Conservation (phyloP, 2,888 invertebrate genomes). For the Apocheima hispidaria region DNA sequence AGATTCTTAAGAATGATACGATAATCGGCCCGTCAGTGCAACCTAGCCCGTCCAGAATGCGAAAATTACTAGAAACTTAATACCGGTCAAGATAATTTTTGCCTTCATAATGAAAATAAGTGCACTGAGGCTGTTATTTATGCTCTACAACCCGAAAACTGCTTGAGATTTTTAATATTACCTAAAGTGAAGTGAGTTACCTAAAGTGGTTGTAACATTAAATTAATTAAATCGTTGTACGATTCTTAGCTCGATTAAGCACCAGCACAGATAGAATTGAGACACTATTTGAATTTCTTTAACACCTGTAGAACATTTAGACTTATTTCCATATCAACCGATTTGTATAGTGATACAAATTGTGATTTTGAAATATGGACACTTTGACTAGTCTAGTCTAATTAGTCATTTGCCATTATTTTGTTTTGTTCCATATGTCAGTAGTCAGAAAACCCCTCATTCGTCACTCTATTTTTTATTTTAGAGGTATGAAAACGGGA, state of each 20-base stretch:
- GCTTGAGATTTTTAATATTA: neutral
- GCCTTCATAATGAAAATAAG: neutral
- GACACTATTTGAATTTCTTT: neutral
- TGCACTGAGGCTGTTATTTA: neutral
- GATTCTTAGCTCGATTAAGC: slow-evolving; percentile 1
- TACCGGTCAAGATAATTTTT: neutral
- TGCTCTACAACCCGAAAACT: neutral
- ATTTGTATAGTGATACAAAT: slow-evolving; percentile 18
- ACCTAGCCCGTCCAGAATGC: neutral
- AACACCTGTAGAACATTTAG: neutral
- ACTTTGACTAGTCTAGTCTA: neutral
- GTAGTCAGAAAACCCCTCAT: slow-evolving; percentile 5
- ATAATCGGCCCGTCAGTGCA: neutral
- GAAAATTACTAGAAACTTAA: neutral
- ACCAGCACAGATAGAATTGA: slow-evolving; percentile 8
- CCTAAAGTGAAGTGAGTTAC: neutral
- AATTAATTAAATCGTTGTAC: neutral
- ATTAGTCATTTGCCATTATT: slow-evolving; percentile 1
- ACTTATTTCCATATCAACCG: slow-evolving; percentile 9
- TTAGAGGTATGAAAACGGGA: slow-evolving; percentile 16
- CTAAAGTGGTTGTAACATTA: neutral
- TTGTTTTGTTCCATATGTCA: too few relatives aligned
- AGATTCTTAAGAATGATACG: neutral
- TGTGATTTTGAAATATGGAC: slow-evolving; percentile 17
- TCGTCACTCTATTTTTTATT: slow-evolving; percentile 26